phyloP scores from a whole-genome alignment of 2,113 vertebrate genomes.

The Dasyornis broadbenti region DNA sequence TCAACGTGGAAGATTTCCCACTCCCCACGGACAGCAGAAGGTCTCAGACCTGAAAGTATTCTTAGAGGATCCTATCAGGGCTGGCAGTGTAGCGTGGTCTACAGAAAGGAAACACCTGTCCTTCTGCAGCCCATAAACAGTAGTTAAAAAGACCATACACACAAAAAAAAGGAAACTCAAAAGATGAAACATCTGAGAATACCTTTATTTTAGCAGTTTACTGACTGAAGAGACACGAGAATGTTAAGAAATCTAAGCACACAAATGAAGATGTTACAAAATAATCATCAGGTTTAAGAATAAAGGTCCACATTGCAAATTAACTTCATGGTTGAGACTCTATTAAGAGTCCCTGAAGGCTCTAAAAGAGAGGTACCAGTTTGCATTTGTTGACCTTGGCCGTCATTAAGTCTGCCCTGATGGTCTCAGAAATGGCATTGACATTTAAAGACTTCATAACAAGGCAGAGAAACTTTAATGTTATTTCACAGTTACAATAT shows the following conservation, averaged over 20 bases:
- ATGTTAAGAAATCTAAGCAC: slow-evolving; percentile 23
- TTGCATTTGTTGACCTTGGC: slow-evolving; percentile 61
- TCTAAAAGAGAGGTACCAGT: slow-evolving; percentile 50
- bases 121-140: background rate
- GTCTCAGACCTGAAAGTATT: background rate
- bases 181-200: background rate
- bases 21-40: background rate
- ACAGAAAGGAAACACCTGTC: background rate
- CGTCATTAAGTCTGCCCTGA: slow-evolving; percentile 50
- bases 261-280: background rate
- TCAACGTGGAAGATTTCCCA: background rate
- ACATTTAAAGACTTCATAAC: slow-evolving; percentile 66
- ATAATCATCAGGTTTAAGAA: slow-evolving; percentile 45
- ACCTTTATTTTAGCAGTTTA: background rate
- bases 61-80: background rate
- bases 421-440: slow-evolving; percentile 56
- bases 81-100: background rate
- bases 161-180: background rate
- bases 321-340: slow-evolving; percentile 53
- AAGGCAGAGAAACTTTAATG: slow-evolving; percentile 58
- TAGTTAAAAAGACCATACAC: background rate
- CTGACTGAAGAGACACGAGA: background rate
- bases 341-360: slow-evolving; percentile 47
- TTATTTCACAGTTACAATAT: slow-evolving; percentile 57
- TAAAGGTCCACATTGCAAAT: slow-evolving; percentile 42